A percentile compares a stretch with the other conserved stretches of the same genome.
Evolutionary conservation across 1,140 invertebrate species (phyloP).

Genomic region (Watersipora subatra): DNA sequence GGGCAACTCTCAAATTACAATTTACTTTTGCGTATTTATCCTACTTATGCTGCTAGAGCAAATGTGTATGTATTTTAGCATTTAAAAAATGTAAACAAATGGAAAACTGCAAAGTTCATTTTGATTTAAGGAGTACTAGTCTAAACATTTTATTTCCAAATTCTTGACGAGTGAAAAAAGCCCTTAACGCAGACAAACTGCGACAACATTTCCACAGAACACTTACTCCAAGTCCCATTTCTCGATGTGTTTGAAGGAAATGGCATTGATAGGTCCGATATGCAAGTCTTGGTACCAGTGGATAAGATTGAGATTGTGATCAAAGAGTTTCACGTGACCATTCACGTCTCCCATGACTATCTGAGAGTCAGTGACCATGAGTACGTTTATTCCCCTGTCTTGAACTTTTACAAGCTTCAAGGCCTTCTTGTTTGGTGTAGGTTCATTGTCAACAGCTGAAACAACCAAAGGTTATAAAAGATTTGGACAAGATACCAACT

Average conservation of each 20-base stretch:
- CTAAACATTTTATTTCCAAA: too few relatives aligned
- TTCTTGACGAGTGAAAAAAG: too few relatives aligned
- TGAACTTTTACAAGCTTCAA: conserved; percentile 38
- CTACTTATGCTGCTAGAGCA: too few relatives aligned
- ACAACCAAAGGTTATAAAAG: too few relatives aligned
- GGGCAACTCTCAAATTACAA: too few relatives aligned
- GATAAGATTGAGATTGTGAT: conserved; percentile 37
- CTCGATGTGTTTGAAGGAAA: conserved; percentile 27
- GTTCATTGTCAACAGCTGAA: conserved; percentile 21
- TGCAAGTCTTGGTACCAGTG: conserved; percentile 39
- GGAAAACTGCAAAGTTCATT: too few relatives aligned
- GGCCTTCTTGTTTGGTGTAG: conserved; percentile 35
- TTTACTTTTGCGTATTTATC: too few relatives aligned
- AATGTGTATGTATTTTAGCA: too few relatives aligned
- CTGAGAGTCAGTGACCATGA: conserved; percentile 32
- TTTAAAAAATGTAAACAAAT: too few relatives aligned
- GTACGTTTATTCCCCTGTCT: conserved; percentile 35
- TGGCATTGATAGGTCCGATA: conserved; percentile 27
- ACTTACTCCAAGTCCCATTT: conserved; percentile 2
- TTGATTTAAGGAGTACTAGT: too few relatives aligned
- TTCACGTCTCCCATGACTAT: conserved; percentile 38
- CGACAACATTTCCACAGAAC: too few relatives aligned
- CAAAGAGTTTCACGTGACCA: conserved; percentile 40
- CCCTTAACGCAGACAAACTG: too few relatives aligned
- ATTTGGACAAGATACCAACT: not conserved